Conservation (phyloP, 2,113 vertebrate genomes). For the Emberiza fucata region DNA sequence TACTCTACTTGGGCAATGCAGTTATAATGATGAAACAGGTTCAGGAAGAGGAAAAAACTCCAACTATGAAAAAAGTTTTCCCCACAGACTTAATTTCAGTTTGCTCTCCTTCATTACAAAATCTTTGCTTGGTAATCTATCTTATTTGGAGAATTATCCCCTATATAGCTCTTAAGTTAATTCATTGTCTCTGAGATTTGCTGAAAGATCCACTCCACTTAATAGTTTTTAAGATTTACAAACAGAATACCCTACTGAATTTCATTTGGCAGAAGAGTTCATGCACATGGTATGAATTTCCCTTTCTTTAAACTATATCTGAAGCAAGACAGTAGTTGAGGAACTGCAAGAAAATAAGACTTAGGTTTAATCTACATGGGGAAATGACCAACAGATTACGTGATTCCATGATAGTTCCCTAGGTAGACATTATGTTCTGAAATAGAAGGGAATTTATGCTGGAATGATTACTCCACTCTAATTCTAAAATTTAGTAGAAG, state of each 20-base stretch:
- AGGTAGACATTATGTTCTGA: neutral
- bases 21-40: neutral
- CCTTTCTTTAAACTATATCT: neutral
- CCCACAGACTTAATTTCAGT: neutral
- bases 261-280: neutral
- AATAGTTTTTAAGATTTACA: neutral
- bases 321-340: neutral
- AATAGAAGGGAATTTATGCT: constrained; percentile 6
- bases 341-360: neutral
- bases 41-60: neutral
- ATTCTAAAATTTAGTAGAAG: neutral
- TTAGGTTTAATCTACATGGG: neutral
- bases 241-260: neutral
- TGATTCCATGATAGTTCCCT: neutral
- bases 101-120: neutral
- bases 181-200: neutral
- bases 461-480: neutral
- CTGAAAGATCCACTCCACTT: neutral
- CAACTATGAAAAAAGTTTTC: neutral
- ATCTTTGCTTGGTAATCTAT: neutral
- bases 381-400: neutral
- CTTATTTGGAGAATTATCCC: neutral
- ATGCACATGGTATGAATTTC: neutral
- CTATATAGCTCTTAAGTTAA: neutral
- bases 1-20: neutral